Evolutionary conservation across 64 coral and sea anemone species (phyloP).

Genomic region (Montipora foliosa): DNA sequence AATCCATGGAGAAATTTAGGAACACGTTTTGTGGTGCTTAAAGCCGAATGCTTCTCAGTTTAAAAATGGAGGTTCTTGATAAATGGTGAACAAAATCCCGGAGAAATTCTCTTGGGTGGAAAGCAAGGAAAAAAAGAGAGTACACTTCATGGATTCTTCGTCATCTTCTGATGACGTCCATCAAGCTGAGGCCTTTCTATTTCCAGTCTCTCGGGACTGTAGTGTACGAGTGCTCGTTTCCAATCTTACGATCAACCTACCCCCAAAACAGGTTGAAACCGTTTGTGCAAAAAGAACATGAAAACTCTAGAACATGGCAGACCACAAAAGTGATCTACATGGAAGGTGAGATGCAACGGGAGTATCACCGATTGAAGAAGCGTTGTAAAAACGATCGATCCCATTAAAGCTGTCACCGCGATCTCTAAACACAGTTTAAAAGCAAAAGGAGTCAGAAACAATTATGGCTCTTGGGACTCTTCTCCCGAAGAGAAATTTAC

Average conservation of each 20-base stretch:
- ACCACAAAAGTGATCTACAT: conserved; percentile 14
- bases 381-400: conserved; percentile 82
- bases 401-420: conserved; percentile 67
- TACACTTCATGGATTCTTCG: conserved; percentile 33
- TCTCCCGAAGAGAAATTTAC: conserved; percentile 80
- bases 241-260: conserved; percentile 9
- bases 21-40: conserved; percentile 28
- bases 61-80: conserved; percentile 36
- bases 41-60: conserved; percentile 27
- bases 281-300: background rate
- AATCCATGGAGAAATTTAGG: conserved; percentile 11
- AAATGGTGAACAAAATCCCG: background rate
- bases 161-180: conserved; percentile 33
- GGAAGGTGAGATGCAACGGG: conserved; percentile 61
- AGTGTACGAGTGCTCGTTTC: conserved; percentile 30
- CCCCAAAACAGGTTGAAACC: conserved; percentile 4
- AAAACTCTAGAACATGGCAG: background rate
- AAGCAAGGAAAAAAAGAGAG: conserved; percentile 43
- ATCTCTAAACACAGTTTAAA: conserved; percentile 67
- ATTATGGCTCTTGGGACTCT: conserved; percentile 70
- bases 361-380: conserved; percentile 67
- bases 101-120: conserved; percentile 22
- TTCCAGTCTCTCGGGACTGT: conserved; percentile 42
- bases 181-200: conserved; percentile 37
- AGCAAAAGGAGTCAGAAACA: conserved; percentile 42